A percentile compares a stretch with the other conserved stretches of the same genome.
Conservation (phyloP, 2,797 vertebrate species). For the Momotus momota region DNA sequence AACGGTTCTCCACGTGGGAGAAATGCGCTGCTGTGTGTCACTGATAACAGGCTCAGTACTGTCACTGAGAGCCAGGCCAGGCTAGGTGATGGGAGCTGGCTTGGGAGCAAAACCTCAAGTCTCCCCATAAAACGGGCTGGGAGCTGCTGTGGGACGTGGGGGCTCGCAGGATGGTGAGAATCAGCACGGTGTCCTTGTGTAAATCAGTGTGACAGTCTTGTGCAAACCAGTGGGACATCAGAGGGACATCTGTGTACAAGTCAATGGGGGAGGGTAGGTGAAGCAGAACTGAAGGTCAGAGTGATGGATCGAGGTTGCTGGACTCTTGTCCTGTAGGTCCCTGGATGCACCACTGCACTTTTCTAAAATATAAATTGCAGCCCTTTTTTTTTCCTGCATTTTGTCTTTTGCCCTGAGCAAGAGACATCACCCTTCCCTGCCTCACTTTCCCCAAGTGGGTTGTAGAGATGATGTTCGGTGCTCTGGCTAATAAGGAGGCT, state of each 20-base stretch:
- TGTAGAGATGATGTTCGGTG: not conserved
- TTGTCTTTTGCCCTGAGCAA: not conserved
- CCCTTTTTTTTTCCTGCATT: not conserved
- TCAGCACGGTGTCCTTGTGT: accelerated
- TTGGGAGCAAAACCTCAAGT: not conserved
- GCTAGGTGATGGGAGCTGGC: not conserved
- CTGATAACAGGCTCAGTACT: not conserved
- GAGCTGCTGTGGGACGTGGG: not conserved
- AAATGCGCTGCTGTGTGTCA: not conserved
- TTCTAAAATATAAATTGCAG: not conserved
- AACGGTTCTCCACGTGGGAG: accelerated
- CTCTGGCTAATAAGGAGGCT: not conserved
- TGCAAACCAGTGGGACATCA: not conserved
- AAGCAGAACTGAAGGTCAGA: not conserved
- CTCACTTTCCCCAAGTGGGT: not conserved
- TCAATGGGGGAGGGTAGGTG: no score
- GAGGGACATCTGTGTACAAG: not conserved
- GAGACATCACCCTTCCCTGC: not conserved
- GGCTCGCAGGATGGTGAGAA: not conserved
- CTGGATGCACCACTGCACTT: not conserved
- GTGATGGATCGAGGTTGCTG: accelerated
- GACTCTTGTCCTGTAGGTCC: not conserved
- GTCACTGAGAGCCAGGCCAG: not conserved
- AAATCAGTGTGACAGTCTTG: not conserved
- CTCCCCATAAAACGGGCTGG: accelerated